phyloP scores from a whole-genome alignment of 2,113 vertebrate species.

The Paradoxurus hermaphroditus region DNA sequence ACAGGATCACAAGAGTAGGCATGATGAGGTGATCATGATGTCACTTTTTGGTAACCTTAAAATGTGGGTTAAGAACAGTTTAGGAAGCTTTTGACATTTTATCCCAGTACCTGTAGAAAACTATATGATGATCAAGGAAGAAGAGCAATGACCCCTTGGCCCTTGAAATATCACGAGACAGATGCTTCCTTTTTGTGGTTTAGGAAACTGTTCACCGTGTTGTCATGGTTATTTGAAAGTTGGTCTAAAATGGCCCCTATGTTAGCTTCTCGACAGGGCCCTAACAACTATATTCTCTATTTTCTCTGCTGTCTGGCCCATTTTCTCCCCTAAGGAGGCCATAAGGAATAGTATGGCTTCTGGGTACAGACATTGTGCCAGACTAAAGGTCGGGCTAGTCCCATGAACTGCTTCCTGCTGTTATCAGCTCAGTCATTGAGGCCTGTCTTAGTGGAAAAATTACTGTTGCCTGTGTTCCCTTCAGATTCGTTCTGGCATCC shows the following conservation, averaged over 20 bases:
- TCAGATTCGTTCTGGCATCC: neutral
- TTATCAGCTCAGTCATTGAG: fast-evolving
- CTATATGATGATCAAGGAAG: neutral
- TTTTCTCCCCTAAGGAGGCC: neutral
- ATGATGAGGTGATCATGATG: neutral
- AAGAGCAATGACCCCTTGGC: neutral
- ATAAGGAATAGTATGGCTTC: neutral
- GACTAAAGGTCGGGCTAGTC: neutral
- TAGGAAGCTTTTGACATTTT: neutral
- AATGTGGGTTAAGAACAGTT: neutral
- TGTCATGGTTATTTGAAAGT: neutral
- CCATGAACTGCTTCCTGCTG: neutral
- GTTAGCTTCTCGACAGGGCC: neutral
- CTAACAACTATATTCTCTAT: neutral
- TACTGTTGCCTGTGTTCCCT: neutral
- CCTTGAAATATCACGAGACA: neutral
- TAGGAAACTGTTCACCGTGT: neutral
- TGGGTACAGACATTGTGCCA: neutral
- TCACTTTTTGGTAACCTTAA: neutral
- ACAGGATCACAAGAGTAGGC: neutral
- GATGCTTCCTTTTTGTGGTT: neutral
- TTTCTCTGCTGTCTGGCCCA: neutral
- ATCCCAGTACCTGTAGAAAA: neutral
- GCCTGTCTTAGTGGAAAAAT: neutral
- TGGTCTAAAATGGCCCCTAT: neutral